Evolutionary conservation across 2,888 invertebrate species (phyloP).

Genomic region (Serripes groenlandicus): DNA sequence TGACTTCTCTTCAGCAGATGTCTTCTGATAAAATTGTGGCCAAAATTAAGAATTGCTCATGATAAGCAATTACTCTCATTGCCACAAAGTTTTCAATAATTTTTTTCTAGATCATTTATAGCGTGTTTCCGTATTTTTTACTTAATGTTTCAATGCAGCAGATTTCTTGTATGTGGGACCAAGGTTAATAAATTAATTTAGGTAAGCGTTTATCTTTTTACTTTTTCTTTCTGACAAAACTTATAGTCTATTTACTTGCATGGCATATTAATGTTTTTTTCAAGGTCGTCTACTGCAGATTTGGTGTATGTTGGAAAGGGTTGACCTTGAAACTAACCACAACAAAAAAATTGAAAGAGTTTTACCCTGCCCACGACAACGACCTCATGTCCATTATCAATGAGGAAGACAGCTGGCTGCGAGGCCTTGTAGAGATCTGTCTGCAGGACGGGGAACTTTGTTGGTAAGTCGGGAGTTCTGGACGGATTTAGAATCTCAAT

Average conservation of each 20-base stretch:
- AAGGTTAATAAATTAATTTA: no score
- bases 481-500: conserved; percentile 92
- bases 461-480: conserved; percentile 88
- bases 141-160: no score
- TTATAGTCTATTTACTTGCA: no score
- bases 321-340: conserved; percentile 94
- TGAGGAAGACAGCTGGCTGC: conserved; percentile 95
- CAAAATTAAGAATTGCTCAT: neutral
- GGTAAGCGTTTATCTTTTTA: no score
- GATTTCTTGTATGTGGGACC: no score
- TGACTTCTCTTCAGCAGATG: neutral
- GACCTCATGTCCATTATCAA: conserved; percentile 91
- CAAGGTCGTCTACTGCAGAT: no score
- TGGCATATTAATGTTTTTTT: no score
- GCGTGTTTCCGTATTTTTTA: no score
- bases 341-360: no score
- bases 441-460: conserved; percentile 96
- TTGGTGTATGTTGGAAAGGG: no score
- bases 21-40: neutral
- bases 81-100: neutral
- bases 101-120: no score
- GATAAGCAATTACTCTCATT: neutral
- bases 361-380: conserved; percentile 96
- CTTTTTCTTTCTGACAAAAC: no score
- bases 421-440: conserved; percentile 93